A percentile compares a stretch with the other conserved stretches of the same genome.
Conservation (phyloP, 2,113 vertebrate species). For the Mormoops blainvillei region DNA sequence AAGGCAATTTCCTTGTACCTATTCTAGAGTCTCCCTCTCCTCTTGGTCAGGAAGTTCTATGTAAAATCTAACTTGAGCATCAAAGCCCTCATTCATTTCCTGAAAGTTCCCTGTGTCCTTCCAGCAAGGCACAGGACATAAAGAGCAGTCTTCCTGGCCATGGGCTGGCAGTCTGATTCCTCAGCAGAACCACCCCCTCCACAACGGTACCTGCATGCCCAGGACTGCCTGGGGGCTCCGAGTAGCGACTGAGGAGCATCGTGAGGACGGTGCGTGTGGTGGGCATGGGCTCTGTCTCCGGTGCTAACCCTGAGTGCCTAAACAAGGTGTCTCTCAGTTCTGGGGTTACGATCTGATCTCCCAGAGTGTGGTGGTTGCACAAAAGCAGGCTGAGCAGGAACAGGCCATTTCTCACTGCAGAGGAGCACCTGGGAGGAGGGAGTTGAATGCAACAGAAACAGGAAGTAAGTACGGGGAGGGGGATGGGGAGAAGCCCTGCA, state of each 20-base stretch:
- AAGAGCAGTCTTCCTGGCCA: background rate
- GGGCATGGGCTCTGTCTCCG: slow-evolving; percentile 70
- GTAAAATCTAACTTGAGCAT: background rate
- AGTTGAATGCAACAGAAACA: background rate
- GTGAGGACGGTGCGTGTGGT: slow-evolving; percentile 83
- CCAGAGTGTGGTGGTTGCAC: slow-evolving; percentile 89
- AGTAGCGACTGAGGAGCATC: slow-evolving; percentile 86
- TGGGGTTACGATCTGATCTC: slow-evolving; percentile 87
- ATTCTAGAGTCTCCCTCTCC: background rate
- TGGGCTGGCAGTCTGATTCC: background rate
- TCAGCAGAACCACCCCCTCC: background rate
- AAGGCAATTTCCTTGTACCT: background rate
- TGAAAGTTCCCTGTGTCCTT: background rate
- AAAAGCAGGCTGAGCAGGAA: slow-evolving; percentile 90
- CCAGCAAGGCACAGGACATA: background rate
- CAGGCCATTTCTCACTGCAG: slow-evolving; percentile 88
- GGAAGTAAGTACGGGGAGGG: background rate
- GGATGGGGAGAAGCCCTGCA: background rate
- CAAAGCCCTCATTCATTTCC: background rate
- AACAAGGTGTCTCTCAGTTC: slow-evolving; percentile 83
- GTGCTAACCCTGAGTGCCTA: slow-evolving; percentile 77
- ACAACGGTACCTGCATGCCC: slow-evolving; percentile 67
- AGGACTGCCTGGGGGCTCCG: slow-evolving; percentile 73
- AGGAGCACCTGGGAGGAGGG: slow-evolving; percentile 80
- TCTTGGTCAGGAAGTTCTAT: background rate